phyloP scores from a whole-genome alignment of 2,797 vertebrate species.

The Pempheris klunzingeri region DNA sequence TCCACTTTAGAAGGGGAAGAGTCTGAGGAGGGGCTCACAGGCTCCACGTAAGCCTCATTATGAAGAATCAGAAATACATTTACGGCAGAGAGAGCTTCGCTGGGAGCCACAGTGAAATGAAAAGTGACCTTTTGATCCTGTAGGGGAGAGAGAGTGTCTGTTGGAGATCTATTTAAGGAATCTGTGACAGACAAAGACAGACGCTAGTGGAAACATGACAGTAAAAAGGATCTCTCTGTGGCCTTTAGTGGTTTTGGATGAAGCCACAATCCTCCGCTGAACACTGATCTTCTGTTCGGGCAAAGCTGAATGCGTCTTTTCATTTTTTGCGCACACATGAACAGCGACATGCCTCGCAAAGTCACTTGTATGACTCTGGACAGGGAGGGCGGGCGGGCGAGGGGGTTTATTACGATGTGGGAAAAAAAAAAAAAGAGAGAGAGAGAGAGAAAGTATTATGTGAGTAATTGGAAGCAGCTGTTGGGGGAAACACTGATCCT shows the following conservation, averaged over 20 bases:
- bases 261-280: not conserved
- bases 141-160: not conserved
- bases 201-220: not conserved
- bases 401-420: slow-evolving; percentile 42
- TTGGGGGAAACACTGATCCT: slow-evolving; percentile 41
- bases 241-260: too few relatives aligned
- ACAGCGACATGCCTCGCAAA: slow-evolving; percentile 2
- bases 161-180: too few relatives aligned
- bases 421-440: slow-evolving; percentile 39
- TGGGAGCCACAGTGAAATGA: slow-evolving; percentile 20
- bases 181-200: too few relatives aligned
- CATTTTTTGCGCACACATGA: not conserved
- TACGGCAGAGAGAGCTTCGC: not conserved
- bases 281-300: not conserved
- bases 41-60: not conserved
- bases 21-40: not conserved
- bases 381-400: slow-evolving; percentile 12
- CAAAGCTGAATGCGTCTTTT: not conserved
- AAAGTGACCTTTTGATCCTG: not conserved
- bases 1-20: slow-evolving; percentile 3
- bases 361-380: slow-evolving; percentile 10
- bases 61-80: not conserved
- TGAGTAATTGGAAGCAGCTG: slow-evolving; percentile 79
- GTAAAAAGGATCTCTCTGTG: too few relatives aligned
- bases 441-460: slow-evolving; percentile 42